Conservation (phyloP, 2,888 invertebrate species). For the Nephrotoma appendiculata region DNA sequence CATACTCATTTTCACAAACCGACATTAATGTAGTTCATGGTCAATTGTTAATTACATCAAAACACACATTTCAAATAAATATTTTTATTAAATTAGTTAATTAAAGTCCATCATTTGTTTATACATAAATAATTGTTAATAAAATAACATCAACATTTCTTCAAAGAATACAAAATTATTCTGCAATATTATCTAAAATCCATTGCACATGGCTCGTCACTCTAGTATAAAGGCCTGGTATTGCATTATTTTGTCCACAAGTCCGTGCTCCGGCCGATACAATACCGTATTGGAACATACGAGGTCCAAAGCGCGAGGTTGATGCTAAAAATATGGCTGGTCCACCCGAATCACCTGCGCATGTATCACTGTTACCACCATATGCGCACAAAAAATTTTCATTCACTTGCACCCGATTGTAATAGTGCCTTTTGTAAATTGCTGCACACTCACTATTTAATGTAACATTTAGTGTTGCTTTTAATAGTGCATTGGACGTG, state of each 20-base stretch:
- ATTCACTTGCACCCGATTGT: not conserved
- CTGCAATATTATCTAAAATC: slow-evolving; percentile 1
- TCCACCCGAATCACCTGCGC: not conserved
- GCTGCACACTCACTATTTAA: not conserved
- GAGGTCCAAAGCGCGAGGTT: not conserved
- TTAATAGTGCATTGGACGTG: not conserved
- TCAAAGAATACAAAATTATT: too few relatives aligned
- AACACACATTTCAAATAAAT: too few relatives aligned
- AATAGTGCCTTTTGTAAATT: not conserved
- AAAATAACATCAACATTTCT: too few relatives aligned
- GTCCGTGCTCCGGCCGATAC: not conserved
- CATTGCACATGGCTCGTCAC: not conserved
- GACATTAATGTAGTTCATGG: too few relatives aligned
- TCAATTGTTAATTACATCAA: slow-evolving; percentile 24
- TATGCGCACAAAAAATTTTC: not conserved
- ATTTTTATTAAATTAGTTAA: too few relatives aligned
- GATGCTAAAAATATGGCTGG: not conserved
- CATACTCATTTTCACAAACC: too few relatives aligned
- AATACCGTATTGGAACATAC: slow-evolving; percentile 6
- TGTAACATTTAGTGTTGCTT: not conserved
- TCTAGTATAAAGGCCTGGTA: not conserved
- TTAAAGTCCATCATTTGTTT: too few relatives aligned
- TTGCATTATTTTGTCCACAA: not conserved
- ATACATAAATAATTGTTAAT: too few relatives aligned
- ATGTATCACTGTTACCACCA: not conserved